Evolutionary conservation across 1,140 invertebrate species (phyloP).

Genomic region (Penaeus japonicus): DNA sequence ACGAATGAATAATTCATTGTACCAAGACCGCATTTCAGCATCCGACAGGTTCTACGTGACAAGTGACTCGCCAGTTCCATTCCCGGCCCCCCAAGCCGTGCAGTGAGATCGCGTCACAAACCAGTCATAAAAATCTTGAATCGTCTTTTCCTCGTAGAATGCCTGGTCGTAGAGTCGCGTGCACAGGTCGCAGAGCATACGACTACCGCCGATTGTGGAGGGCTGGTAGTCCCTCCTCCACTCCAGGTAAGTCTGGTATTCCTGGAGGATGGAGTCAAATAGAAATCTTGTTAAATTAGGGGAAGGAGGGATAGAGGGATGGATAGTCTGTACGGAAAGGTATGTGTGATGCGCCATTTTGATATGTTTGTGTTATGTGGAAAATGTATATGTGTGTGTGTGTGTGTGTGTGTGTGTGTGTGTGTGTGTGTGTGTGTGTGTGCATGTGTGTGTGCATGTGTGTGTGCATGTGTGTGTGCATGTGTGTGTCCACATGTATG

Average conservation of each 20-base stretch:
- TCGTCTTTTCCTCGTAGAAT: constrained; percentile 31
- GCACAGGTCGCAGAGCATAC: constrained; percentile 58
- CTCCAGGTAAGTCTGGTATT: constrained; percentile 11
- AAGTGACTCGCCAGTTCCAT: neutral
- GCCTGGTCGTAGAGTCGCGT: constrained; percentile 30
- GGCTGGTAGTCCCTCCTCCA: constrained; percentile 60
- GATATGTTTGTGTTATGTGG: too few species aligned
- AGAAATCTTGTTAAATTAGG: too few species aligned
- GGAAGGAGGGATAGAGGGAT: too few species aligned
- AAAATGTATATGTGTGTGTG: too few species aligned
- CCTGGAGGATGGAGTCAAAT: too few species aligned
- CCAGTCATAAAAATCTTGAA: constrained; percentile 48
- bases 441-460: too few species aligned
- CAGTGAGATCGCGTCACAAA: constrained; percentile 26
- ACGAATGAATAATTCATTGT: neutral
- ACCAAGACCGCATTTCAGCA: neutral
- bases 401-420: too few species aligned
- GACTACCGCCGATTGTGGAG: constrained; percentile 60
- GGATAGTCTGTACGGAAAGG: too few species aligned
- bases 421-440: too few species aligned
- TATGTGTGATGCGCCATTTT: too few species aligned
- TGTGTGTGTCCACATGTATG: too few species aligned
- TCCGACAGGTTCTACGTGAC: neutral
- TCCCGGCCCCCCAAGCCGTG: neutral
- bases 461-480: too few species aligned